A percentile compares a stretch with the other conserved stretches of the same genome.
Evolutionary conservation across 23 tunicate species (phyloP).

Genomic region (Phallusia fumigata): DNA sequence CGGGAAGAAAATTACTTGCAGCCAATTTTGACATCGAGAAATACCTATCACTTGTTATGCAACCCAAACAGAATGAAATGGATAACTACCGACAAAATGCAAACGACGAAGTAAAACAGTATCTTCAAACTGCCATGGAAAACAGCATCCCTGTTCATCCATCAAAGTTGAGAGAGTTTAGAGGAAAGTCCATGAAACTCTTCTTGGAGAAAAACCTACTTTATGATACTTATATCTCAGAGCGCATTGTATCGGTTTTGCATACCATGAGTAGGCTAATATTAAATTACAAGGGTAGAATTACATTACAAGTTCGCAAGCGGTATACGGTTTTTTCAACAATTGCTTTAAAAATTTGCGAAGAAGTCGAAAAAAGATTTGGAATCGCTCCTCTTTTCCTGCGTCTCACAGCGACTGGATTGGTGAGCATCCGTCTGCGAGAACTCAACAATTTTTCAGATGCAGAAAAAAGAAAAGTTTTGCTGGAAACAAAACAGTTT

Average conservation of each 20-base stretch:
- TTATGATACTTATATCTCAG: neutral
- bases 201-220: neutral
- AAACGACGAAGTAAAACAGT: neutral
- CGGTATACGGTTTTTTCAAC: neutral
- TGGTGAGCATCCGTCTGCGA: neutral
- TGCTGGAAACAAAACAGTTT: neutral
- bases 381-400: neutral
- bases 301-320: neutral
- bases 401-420: neutral
- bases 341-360: neutral
- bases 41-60: neutral
- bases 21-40: neutral
- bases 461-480: neutral
- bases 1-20: neutral
- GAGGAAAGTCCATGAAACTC: neutral
- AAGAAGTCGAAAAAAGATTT: neutral
- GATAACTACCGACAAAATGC: neutral
- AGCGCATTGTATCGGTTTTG: neutral
- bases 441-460: neutral
- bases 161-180: neutral
- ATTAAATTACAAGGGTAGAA: neutral
- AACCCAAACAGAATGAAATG: neutral
- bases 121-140: neutral
- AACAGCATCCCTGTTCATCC: neutral
- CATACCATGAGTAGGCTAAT: neutral